Percentiles rank a stretch among this genome's conserved stretches.
Conservation (phyloP, 2,797 vertebrate genomes). For the Columba guinea region DNA sequence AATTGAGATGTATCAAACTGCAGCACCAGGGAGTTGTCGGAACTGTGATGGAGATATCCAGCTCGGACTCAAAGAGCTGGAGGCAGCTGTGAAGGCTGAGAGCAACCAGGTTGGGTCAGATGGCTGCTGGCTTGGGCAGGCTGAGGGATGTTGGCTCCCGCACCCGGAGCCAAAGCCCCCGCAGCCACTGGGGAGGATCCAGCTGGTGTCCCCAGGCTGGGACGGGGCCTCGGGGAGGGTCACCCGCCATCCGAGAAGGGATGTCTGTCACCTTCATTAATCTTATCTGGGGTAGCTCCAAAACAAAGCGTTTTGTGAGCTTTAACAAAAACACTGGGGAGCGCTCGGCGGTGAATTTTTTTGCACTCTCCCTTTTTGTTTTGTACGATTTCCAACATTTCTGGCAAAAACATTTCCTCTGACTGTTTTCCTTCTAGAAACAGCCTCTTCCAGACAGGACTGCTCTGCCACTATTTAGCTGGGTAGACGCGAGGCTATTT, state of each 20-base stretch:
- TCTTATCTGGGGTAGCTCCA: background rate
- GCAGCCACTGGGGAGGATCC: background rate
- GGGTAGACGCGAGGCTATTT: slow-evolving; percentile 57
- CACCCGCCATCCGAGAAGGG: background rate
- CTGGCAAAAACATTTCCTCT: slow-evolving; percentile 68
- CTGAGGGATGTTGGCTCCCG: accelerated
- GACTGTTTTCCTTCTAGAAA: slow-evolving; percentile 62
- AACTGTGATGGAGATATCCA: background rate
- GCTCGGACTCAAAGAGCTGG: background rate
- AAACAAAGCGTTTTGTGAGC: background rate
- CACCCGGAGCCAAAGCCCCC: background rate
- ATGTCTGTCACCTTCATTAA: background rate
- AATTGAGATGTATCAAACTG: background rate
- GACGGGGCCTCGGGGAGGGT: background rate
- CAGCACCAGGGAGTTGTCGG: background rate
- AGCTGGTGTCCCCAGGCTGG: accelerated
- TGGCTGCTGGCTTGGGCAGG: background rate
- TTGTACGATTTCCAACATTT: slow-evolving; percentile 52
- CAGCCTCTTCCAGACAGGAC: slow-evolving; percentile 53
- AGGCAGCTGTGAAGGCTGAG: background rate
- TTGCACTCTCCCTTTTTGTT: slow-evolving; percentile 24
- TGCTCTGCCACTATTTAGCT: slow-evolving; percentile 45
- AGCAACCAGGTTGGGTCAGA: background rate
- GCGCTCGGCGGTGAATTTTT: background rate
- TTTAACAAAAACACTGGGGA: background rate